Conservation (phyloP, 2,888 invertebrate genomes). For the Rhimphoctona megacephalus region DNA sequence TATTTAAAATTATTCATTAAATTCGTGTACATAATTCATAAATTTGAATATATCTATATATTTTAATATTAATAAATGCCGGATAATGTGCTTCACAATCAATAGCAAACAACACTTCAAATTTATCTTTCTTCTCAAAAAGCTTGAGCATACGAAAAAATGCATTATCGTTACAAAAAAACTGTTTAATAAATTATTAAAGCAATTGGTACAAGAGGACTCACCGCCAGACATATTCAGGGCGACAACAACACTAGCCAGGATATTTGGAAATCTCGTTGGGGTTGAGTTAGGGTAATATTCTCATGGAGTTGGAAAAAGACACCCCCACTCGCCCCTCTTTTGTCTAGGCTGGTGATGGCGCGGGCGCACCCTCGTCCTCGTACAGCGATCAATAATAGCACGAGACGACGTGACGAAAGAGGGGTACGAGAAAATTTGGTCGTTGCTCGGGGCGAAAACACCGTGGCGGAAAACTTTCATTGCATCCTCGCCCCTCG, state of each 20-base stretch:
- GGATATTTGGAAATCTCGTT: conserved; percentile 57
- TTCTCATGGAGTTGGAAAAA: conserved; percentile 34
- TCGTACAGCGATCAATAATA: conserved; percentile 58
- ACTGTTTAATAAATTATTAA: background rate
- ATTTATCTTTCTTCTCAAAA: background rate
- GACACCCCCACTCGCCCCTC: conserved; percentile 46
- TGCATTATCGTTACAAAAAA: background rate
- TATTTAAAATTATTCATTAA: background rate
- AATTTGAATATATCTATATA: background rate
- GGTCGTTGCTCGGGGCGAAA: conserved; percentile 41
- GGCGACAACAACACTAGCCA: conserved; percentile 75
- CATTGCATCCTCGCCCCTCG: conserved; percentile 28
- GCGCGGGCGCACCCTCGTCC: conserved; percentile 60
- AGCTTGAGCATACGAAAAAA: background rate
- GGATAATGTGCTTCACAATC: background rate
- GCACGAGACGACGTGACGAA: background rate
- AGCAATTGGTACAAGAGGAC: conserved; percentile 61
- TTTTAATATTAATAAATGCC: background rate
- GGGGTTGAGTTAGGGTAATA: conserved; percentile 63
- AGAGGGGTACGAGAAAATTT: conserved; percentile 15
- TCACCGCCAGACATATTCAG: conserved; percentile 80
- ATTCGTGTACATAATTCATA: background rate
- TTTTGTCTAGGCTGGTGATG: conserved; percentile 11
- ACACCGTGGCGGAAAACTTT: background rate
- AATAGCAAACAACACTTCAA: background rate